A percentile compares a stretch with the other conserved stretches of the same genome.
Conservation (phyloP, 2,113 vertebrate species). For the Hystrix cristata region DNA sequence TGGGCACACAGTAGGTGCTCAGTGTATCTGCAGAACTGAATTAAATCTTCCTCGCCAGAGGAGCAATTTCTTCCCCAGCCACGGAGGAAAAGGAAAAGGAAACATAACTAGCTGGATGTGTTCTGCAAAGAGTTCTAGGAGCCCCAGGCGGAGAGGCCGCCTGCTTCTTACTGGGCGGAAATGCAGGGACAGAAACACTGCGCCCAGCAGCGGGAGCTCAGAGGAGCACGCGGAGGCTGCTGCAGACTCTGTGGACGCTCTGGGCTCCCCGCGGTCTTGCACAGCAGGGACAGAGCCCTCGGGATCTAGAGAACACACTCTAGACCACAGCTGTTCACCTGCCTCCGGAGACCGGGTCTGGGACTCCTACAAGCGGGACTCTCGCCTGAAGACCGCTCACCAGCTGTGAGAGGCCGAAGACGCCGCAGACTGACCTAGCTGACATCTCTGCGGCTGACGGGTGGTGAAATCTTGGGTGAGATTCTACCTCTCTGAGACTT, state of each 20-base stretch:
- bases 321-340: neutral
- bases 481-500: neutral
- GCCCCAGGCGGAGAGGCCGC: neutral
- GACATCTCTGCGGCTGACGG: neutral
- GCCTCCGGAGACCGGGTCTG: neutral
- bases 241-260: neutral
- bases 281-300: neutral
- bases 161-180: neutral
- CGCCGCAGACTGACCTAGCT: neutral
- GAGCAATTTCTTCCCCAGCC: neutral
- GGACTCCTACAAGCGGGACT: neutral
- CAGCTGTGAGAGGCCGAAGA: neutral
- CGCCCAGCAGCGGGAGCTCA: neutral
- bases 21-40: neutral
- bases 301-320: neutral
- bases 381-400: neutral
- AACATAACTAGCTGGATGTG: neutral
- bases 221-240: neutral
- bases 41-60: neutral
- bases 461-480: neutral
- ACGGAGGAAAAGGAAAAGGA: neutral
- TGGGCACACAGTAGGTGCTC: neutral
- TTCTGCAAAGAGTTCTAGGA: neutral
- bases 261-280: neutral
- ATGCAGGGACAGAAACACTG: neutral